phyloP scores from a whole-genome alignment of 2,113 vertebrate genomes.

The Tonatia bakeri region DNA sequence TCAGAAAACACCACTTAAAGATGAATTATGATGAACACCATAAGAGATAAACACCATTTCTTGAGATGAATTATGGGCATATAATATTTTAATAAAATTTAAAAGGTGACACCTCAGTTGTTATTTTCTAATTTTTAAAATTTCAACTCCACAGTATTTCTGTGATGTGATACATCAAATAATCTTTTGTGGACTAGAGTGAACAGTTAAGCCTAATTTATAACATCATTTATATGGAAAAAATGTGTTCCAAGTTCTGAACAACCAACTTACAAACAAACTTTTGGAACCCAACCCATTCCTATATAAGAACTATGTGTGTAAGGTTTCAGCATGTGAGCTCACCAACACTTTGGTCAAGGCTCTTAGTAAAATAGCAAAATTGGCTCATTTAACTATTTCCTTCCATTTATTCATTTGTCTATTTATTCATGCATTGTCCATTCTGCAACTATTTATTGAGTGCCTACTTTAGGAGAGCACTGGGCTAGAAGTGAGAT shows the following conservation, averaged over 20 bases:
- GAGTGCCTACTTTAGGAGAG: background rate
- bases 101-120: background rate
- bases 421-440: background rate
- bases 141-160: background rate
- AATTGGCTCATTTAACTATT: background rate
- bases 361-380: conserved; percentile 13
- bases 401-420: background rate
- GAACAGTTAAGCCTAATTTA: conserved; percentile 10
- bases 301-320: conserved; percentile 1
- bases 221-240: background rate
- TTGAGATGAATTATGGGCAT: background rate
- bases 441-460: conserved; percentile 26
- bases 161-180: background rate
- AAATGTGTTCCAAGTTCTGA: background rate
- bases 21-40: no score
- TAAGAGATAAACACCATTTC: background rate
- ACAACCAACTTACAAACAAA: conserved; percentile 27
- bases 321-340: conserved; percentile 25
- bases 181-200: background rate
- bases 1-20: background rate
- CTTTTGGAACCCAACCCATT: conserved; percentile 25
- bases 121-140: conserved; percentile 1
- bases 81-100: conserved; percentile 34
- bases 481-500: background rate
- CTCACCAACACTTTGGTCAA: conserved; percentile 20